Evolutionary conservation across 2,113 vertebrate genomes (phyloP).

Genomic region (Polyodon spathula): DNA sequence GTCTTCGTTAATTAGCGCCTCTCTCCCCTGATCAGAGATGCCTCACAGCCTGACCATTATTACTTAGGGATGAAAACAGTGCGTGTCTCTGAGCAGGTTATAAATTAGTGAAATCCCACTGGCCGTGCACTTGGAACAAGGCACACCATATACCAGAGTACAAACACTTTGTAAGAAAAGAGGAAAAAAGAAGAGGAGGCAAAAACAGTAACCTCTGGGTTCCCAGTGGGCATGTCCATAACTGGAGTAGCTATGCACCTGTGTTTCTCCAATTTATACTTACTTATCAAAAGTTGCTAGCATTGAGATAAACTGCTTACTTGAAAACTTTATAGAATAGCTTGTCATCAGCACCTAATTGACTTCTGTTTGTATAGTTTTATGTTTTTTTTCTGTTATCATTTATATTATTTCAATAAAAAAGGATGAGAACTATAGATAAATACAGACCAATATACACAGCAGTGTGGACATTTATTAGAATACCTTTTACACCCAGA

Average conservation of each 20-base stretch:
- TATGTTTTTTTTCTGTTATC: too few relatives aligned
- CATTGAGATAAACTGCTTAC: too few relatives aligned
- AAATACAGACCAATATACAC: too few relatives aligned
- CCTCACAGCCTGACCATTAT: not conserved
- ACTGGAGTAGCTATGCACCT: not conserved
- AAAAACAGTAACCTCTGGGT: not conserved
- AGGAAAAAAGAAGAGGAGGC: not conserved
- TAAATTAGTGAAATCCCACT: not conserved
- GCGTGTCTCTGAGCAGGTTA: not conserved
- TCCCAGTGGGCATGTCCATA: not conserved
- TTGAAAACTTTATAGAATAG: too few relatives aligned
- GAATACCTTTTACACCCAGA: too few relatives aligned
- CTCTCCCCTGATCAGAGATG: not conserved
- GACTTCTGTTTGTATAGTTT: too few relatives aligned
- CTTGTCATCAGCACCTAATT: too few relatives aligned
- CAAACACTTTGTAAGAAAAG: not conserved
- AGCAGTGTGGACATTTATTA: too few relatives aligned
- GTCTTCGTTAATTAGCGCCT: not conserved
- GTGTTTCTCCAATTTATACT: not conserved
- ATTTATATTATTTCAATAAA: too few relatives aligned
- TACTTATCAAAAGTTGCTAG: not conserved
- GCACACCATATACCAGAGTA: too few relatives aligned
- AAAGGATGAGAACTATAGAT: too few relatives aligned
- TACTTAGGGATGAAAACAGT: not conserved
- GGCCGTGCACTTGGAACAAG: not conserved